Evolutionary conservation across 2,797 vertebrate species (phyloP).

Genomic region (Trichosurus vulpecula): DNA sequence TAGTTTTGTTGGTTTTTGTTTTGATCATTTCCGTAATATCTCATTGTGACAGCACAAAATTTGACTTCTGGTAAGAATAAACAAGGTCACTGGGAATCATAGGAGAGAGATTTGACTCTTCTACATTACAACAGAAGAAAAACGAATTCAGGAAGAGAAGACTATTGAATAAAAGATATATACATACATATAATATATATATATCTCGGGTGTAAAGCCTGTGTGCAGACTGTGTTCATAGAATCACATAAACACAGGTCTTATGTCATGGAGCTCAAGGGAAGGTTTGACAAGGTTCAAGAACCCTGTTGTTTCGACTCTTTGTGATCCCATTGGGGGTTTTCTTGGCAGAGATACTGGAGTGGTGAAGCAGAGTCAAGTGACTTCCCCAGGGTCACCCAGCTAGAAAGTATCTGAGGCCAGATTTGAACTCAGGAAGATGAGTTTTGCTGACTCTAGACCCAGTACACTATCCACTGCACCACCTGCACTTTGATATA

Average conservation of each 20-base stretch:
- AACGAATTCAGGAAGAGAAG: neutral
- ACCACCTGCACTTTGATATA: too few relatives aligned
- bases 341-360: too few relatives aligned
- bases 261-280: neutral
- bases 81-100: neutral
- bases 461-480: too few relatives aligned
- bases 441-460: too few relatives aligned
- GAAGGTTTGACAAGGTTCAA: neutral
- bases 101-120: too few relatives aligned
- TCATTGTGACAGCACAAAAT: slow-evolving; percentile 15
- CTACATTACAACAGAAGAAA: slow-evolving; percentile 29
- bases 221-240: neutral
- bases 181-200: too few relatives aligned
- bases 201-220: neutral
- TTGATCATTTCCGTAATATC: slow-evolving; percentile 47
- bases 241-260: neutral
- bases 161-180: slow-evolving; percentile 4
- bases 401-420: too few relatives aligned
- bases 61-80: slow-evolving; percentile 28
- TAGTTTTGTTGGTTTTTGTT: neutral
- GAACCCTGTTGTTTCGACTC: neutral
- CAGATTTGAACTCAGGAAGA: too few relatives aligned
- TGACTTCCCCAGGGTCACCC: too few relatives aligned
- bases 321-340: neutral
- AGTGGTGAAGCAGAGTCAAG: too few relatives aligned